These are phyloP conservation scores for Catocala fraxini DNA, from an alignment of 2,888 invertebrate genomes.

Conservation along the genomic window DNA sequence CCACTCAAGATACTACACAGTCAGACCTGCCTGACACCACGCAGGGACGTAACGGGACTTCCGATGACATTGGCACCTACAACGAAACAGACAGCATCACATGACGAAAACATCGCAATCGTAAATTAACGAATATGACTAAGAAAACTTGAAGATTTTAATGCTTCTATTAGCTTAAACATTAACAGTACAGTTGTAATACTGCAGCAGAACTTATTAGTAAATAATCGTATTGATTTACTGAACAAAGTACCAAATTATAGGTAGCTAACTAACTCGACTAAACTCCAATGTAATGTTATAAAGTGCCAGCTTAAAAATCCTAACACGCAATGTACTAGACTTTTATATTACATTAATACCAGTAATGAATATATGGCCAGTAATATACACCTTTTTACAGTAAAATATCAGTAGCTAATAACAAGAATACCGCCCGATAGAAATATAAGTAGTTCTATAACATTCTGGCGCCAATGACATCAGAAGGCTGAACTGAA, in stretches of 20 bases:
- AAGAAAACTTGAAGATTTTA: slow-evolving; percentile 27
- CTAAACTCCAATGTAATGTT: slow-evolving; percentile 9
- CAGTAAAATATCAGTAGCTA: slow-evolving; percentile 5
- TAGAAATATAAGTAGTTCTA: slow-evolving; percentile 17
- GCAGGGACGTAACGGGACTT: slow-evolving; percentile 24
- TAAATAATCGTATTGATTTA: slow-evolving; percentile 17
- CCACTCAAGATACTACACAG: slow-evolving; percentile 14
- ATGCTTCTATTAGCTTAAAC: slow-evolving; percentile 13
- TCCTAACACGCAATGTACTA: too few relatives aligned
- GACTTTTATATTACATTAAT: too few relatives aligned
- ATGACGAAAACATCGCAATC: slow-evolving; percentile 55
- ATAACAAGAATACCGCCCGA: slow-evolving; percentile 11
- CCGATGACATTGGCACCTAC: slow-evolving; percentile 26
- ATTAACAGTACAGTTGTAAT: slow-evolving; percentile 9
- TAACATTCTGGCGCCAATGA: slow-evolving; percentile 26
- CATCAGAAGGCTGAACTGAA: slow-evolving; percentile 30
- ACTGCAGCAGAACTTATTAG: slow-evolving; percentile 19
- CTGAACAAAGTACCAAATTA: slow-evolving; percentile 14
- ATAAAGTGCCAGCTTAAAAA: not conserved
- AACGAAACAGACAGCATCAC: slow-evolving; percentile 55
- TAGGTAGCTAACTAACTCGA: slow-evolving; percentile 4
- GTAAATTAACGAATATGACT: slow-evolving; percentile 23
- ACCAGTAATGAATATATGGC: not conserved
- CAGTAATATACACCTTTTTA: slow-evolving; percentile 6
- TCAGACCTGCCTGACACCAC: slow-evolving; percentile 18